Evolutionary conservation across 2,888 invertebrate genomes (phyloP).

Genomic region (Uropetala carovei): DNA sequence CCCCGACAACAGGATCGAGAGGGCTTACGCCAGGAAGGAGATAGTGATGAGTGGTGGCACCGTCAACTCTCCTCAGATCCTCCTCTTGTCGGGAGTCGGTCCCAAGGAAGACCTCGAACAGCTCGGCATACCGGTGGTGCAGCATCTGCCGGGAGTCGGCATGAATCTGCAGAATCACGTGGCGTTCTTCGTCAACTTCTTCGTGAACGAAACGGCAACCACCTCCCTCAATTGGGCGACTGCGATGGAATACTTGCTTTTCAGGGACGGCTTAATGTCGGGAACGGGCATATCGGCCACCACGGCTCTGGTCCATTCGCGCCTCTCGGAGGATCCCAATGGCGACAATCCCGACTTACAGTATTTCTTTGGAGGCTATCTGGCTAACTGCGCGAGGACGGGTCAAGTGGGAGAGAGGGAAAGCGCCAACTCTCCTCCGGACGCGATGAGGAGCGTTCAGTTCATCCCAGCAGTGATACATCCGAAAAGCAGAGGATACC

Average conservation of each 20-base stretch:
- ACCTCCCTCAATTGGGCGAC: slow-evolving; percentile 94
- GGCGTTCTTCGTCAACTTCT: slow-evolving; percentile 86
- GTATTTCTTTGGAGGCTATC: slow-evolving; percentile 90
- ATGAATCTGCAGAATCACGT: slow-evolving; percentile 92
- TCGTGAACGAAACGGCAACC: slow-evolving; percentile 90
- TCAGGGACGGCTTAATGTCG: slow-evolving; percentile 92
- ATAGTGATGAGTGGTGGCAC: slow-evolving; percentile 83
- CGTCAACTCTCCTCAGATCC: slow-evolving; percentile 94
- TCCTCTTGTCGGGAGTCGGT: slow-evolving; percentile 93
- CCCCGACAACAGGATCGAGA: slow-evolving; percentile 74
- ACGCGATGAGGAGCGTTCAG: slow-evolving; percentile 79
- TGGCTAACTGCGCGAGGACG: slow-evolving; percentile 90
- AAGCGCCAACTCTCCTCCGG: slow-evolving; percentile 41
- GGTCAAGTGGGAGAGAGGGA: slow-evolving; percentile 87
- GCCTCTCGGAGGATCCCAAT: slow-evolving; percentile 83
- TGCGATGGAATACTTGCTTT: slow-evolving; percentile 92
- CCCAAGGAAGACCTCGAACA: slow-evolving; percentile 82
- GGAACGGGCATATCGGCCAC: slow-evolving; percentile 93
- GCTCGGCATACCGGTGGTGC: slow-evolving; percentile 81
- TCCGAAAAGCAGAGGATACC: slow-evolving; percentile 88
- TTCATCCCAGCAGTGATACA: slow-evolving; percentile 86
- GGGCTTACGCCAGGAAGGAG: slow-evolving; percentile 74
- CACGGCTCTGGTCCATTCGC: slow-evolving; percentile 88
- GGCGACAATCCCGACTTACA: slow-evolving; percentile 91
- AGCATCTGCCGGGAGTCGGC: slow-evolving; percentile 88